Percentiles rank a stretch among this genome's conserved stretches.
phyloP scores from a whole-genome alignment of 2,888 invertebrate species.

The Doris montereyensis region DNA sequence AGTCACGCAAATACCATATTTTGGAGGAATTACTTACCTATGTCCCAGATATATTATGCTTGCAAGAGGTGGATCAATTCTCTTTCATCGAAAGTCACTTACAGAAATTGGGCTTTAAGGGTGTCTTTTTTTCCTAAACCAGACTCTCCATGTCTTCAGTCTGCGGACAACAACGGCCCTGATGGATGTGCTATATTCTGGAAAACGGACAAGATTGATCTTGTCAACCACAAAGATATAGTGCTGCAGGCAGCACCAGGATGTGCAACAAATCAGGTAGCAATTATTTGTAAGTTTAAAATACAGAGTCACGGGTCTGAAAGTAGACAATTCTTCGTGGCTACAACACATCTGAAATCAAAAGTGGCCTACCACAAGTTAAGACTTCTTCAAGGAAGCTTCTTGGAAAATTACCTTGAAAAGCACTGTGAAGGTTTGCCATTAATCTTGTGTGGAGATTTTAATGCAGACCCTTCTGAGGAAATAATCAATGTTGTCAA shows the following conservation, averaged over 20 bases:
- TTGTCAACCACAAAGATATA: slow-evolving; percentile 71
- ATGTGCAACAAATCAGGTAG: slow-evolving; percentile 74
- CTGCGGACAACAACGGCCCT: slow-evolving; percentile 82
- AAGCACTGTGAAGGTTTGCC: slow-evolving; percentile 71
- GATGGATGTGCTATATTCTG: slow-evolving; percentile 87
- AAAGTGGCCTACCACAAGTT: slow-evolving; percentile 75
- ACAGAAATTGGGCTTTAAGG: slow-evolving; percentile 79
- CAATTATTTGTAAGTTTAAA: slow-evolving; percentile 75
- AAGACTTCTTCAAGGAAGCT: slow-evolving; percentile 60
- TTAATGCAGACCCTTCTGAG: slow-evolving; percentile 83
- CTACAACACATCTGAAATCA: slow-evolving; percentile 84
- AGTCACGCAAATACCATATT: slow-evolving; percentile 79
- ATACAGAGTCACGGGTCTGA: slow-evolving; percentile 73
- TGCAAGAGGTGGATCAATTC: slow-evolving; percentile 86
- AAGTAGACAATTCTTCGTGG: slow-evolving; percentile 78
- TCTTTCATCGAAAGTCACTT: slow-evolving; percentile 78
- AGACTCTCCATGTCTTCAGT: slow-evolving; percentile 83
- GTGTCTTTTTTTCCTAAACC: slow-evolving; percentile 84
- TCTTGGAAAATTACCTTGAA: slow-evolving; percentile 52
- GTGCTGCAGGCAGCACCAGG: slow-evolving; percentile 47
- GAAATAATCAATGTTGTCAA: slow-evolving; percentile 79
- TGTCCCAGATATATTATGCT: slow-evolving; percentile 81
- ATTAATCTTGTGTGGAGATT: slow-evolving; percentile 82
- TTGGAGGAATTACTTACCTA: slow-evolving; percentile 82
- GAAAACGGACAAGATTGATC: slow-evolving; percentile 78